Evolutionary conservation across 2,888 invertebrate genomes (phyloP).

Genomic region (Eristalinus aeneus): DNA sequence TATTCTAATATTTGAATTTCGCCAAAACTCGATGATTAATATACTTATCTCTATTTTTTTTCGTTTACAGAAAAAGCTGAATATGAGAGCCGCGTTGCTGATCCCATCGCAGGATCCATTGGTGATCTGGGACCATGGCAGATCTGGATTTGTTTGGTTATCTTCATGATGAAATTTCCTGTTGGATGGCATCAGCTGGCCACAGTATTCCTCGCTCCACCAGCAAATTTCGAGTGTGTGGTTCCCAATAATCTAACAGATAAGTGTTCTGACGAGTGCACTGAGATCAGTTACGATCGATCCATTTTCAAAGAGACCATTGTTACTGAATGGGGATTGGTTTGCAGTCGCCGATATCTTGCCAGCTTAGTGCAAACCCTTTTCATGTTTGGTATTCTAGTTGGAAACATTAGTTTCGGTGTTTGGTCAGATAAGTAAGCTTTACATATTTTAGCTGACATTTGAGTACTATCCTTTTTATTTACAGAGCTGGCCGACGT

Average conservation of each 20-base stretch:
- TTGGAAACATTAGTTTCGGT: slow-evolving; percentile 89
- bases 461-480: neutral
- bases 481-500: slow-evolving; percentile 87
- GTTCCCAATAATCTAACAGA: slow-evolving; percentile 76
- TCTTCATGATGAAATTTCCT: slow-evolving; percentile 88
- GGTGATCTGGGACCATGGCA: slow-evolving; percentile 89
- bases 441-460: no score
- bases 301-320: slow-evolving; percentile 87
- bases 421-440: slow-evolving; percentile 89
- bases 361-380: slow-evolving; percentile 89
- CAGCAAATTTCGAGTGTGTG: slow-evolving; percentile 83
- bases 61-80: slow-evolving; percentile 63
- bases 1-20: no score
- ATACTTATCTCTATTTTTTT: neutral
- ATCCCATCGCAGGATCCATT: slow-evolving; percentile 86
- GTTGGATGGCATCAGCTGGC: slow-evolving; percentile 91
- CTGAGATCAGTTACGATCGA: slow-evolving; percentile 83
- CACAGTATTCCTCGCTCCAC: slow-evolving; percentile 89
- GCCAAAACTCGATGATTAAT: no score
- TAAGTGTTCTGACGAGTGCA: slow-evolving; percentile 83
- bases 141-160: slow-evolving; percentile 85
- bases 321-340: slow-evolving; percentile 88
- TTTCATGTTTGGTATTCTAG: slow-evolving; percentile 89
- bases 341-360: slow-evolving; percentile 82
- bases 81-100: slow-evolving; percentile 78